A percentile compares a stretch with the other conserved stretches of the same genome.
These are phyloP conservation scores for Myotis lucifugus DNA, from an alignment of 2,113 vertebrate species.

Conservation along the genomic window DNA sequence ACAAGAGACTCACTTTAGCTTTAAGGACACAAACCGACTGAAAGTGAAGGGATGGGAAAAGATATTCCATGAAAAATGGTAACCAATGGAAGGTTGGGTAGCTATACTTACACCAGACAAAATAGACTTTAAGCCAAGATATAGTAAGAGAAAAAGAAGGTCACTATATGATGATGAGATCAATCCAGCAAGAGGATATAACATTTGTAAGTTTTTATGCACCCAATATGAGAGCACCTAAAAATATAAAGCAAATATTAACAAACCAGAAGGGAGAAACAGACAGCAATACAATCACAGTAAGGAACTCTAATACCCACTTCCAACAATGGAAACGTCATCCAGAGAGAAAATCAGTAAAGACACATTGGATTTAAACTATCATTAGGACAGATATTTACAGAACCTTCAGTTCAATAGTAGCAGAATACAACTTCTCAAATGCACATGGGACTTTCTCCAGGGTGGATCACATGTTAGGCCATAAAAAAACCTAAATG, in stretches of 20 bases:
- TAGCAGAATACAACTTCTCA: background rate
- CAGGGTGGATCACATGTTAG: background rate
- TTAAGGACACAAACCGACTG: background rate
- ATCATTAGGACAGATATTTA: background rate
- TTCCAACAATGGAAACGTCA: background rate
- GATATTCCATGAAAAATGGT: background rate
- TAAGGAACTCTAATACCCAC: background rate
- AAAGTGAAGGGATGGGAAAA: background rate
- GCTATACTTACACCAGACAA: background rate
- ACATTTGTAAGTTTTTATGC: background rate
- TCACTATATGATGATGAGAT: background rate
- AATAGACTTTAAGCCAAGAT: background rate
- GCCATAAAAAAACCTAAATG: background rate
- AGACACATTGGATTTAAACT: background rate
- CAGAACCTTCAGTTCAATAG: background rate
- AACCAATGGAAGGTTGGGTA: background rate
- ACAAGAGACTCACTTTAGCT: background rate
- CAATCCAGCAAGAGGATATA: background rate
- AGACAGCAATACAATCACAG: background rate
- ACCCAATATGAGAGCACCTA: background rate
- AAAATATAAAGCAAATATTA: background rate
- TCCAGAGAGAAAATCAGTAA: background rate
- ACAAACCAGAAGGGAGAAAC: background rate
- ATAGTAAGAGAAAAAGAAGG: background rate
- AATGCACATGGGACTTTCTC: background rate